These are phyloP conservation scores for Neogale vison DNA, from an alignment of 2,113 vertebrate species.

Conservation along the genomic window DNA sequence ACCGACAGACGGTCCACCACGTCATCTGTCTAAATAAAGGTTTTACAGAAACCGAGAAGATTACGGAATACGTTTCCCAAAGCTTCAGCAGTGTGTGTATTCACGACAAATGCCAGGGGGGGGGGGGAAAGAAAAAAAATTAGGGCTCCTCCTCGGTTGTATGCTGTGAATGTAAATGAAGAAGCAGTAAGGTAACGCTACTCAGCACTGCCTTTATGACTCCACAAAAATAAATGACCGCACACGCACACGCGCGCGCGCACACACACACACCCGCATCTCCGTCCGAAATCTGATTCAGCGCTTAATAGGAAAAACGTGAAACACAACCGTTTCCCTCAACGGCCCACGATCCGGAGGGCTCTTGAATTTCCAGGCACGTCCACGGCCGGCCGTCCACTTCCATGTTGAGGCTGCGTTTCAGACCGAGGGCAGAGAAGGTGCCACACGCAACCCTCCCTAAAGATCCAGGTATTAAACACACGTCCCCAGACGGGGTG, in stretches of 20 bases:
- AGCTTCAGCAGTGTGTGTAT: background rate
- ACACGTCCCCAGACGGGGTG: background rate
- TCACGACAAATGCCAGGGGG: background rate
- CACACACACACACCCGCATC: background rate
- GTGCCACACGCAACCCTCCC: background rate
- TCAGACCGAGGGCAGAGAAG: slow-evolving; percentile 9
- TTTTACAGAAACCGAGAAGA: slow-evolving; percentile 17
- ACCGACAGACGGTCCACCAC: background rate
- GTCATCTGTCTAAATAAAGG: background rate
- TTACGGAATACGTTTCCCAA: background rate
- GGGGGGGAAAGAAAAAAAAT: background rate
- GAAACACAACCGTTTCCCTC: background rate
- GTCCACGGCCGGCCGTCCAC: slow-evolving; percentile 63
- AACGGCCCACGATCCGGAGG: background rate
- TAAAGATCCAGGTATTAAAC: background rate
- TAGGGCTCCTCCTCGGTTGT: slow-evolving; percentile 56
- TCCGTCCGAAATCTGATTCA: slow-evolving; percentile 34
- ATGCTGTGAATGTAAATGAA: slow-evolving; percentile 65
- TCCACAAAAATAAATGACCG: slow-evolving; percentile 52
- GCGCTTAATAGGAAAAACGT: background rate
- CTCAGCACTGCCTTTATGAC: background rate
- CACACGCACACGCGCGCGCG: background rate
- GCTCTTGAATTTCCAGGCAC: slow-evolving; percentile 70
- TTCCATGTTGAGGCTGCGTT: slow-evolving; percentile 51
- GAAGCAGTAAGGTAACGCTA: background rate